A percentile compares a stretch with the other conserved stretches of the same genome.
phyloP scores from a whole-genome alignment of 2,113 vertebrate genomes.

The Eonycteris spelaea region DNA sequence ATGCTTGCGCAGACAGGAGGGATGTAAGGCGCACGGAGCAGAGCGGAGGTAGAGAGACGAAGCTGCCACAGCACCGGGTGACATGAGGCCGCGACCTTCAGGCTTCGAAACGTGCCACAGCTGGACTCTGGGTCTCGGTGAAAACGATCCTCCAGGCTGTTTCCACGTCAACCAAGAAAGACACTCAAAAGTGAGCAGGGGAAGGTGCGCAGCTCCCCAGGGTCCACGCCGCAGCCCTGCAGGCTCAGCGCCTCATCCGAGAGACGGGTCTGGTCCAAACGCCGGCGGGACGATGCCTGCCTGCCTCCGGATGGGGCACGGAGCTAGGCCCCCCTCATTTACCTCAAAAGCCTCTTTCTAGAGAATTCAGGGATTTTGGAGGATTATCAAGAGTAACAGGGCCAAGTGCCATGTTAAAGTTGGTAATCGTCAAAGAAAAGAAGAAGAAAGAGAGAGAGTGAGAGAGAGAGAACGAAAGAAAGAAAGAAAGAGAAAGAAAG shows the following conservation, averaged over 20 bases:
- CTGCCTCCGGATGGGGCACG: accelerated
- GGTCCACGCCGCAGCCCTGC: accelerated
- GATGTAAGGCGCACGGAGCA: too few relatives aligned
- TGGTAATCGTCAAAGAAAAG: accelerated
- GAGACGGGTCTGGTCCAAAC: too few relatives aligned
- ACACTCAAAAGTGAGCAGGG: accelerated
- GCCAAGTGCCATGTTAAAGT: neutral
- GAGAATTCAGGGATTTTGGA: accelerated
- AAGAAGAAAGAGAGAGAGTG: accelerated
- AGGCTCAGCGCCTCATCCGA: neutral
- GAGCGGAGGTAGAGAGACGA: neutral
- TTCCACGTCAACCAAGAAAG: neutral
- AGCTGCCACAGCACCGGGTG: too few relatives aligned
- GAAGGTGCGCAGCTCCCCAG: neutral
- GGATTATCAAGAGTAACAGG: accelerated
- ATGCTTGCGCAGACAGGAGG: too few relatives aligned
- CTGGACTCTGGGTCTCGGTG: too few relatives aligned
- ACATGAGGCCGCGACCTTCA: too few relatives aligned
- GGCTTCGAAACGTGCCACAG: accelerated
- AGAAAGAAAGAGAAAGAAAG: too few relatives aligned
- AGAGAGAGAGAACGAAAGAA: accelerated
- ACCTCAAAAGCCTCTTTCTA: neutral
- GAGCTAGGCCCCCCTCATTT: too few relatives aligned
- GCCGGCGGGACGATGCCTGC: too few relatives aligned
- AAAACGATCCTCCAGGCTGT: too few relatives aligned